A percentile compares a stretch with the other conserved stretches of the same genome.
Evolutionary conservation across 2,888 invertebrate species (phyloP).

Genomic region (Coenonympha arcania): DNA sequence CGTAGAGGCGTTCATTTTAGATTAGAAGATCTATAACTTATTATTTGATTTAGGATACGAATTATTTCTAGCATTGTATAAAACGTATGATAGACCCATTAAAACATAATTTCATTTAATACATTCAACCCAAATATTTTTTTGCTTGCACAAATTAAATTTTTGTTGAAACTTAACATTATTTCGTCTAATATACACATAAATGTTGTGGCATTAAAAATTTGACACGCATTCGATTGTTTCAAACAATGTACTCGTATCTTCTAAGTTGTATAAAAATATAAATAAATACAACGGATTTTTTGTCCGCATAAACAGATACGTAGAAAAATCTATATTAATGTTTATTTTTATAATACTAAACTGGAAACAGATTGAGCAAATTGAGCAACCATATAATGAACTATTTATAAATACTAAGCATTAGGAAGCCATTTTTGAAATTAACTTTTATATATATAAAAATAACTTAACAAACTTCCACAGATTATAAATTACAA

Average conservation of each 20-base stretch:
- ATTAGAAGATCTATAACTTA: no score
- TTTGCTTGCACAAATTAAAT: no score
- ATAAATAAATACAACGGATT: constrained; percentile 17
- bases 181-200: no score
- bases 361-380: constrained; percentile 60
- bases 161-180: no score
- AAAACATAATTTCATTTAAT: no score
- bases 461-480: background rate
- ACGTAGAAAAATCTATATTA: constrained; percentile 25
- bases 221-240: background rate
- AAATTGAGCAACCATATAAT: constrained; percentile 61
- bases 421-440: constrained; percentile 21
- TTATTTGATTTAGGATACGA: no score
- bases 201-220: background rate
- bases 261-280: constrained; percentile 16
- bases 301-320: constrained; percentile 10
- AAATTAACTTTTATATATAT: constrained; percentile 17
- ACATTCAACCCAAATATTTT: no score
- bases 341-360: constrained; percentile 22
- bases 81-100: no score
- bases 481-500: constrained; percentile 12
- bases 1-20: no score
- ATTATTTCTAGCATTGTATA: no score
- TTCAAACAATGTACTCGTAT: background rate
- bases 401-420: constrained; percentile 24